phyloP scores from a whole-genome alignment of 35 echinoderm and acorn worm species.

The Acanthaster planci region DNA sequence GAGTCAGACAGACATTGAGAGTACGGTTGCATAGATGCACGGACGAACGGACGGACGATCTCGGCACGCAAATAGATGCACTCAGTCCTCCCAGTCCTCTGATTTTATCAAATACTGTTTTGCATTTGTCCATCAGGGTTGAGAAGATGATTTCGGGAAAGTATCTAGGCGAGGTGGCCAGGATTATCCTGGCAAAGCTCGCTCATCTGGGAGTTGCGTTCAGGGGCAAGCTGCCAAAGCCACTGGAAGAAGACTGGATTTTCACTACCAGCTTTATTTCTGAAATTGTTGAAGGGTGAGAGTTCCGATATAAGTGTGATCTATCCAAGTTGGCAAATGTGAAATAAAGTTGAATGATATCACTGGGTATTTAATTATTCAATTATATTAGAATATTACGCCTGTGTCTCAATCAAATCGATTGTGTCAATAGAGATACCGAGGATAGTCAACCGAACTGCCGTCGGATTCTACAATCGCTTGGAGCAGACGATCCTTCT shows the following conservation, averaged over 20 bases:
- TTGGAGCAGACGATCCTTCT: constrained; percentile 1
- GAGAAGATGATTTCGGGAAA: constrained; percentile 99
- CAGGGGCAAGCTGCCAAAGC: constrained; percentile 50
- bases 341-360: too few relatives aligned
- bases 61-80: too few relatives aligned
- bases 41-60: too few relatives aligned
- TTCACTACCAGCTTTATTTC: constrained; percentile 85
- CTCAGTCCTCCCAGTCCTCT: too few relatives aligned
- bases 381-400: too few relatives aligned
- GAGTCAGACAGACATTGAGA: constrained; percentile 45
- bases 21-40: too few relatives aligned
- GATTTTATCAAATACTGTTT: neutral
- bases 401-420: too few relatives aligned
- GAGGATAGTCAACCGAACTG: neutral
- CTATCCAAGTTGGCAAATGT: too few relatives aligned
- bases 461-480: neutral
- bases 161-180: constrained; percentile 92
- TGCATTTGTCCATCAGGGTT: constrained; percentile 54
- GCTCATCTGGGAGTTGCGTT: constrained; percentile 68
- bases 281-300: constrained; percentile 66
- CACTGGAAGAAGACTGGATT: constrained; percentile 49
- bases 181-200: constrained; percentile 69
- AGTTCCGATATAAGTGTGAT: too few relatives aligned
- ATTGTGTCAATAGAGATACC: neutral
- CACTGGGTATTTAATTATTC: too few relatives aligned